Conservation (phyloP, 35 echinoderm and acorn worm genomes). For the Stichopus chloronotus region DNA sequence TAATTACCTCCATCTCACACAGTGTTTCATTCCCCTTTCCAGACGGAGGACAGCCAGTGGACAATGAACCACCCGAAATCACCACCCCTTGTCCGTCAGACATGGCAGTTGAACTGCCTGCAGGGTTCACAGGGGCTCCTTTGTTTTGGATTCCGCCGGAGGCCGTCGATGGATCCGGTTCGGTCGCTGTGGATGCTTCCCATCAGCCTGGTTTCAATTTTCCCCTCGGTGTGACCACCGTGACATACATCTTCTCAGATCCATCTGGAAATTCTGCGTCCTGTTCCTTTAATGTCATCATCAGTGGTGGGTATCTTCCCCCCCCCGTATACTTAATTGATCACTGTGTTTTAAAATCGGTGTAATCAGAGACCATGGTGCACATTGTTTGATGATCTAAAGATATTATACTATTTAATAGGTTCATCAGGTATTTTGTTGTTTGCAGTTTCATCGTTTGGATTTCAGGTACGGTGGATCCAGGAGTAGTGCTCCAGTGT, state of each 20-base stretch:
- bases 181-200: not conserved
- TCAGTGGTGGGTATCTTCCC: not conserved
- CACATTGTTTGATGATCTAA: no score
- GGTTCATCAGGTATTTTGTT: no score
- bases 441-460: no score
- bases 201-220: slow-evolving; percentile 22
- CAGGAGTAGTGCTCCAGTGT: slow-evolving; percentile 31
- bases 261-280: not conserved
- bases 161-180: slow-evolving; percentile 47
- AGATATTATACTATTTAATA: no score
- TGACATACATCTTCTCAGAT: slow-evolving; percentile 31
- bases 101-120: not conserved
- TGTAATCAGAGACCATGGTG: no score
- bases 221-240: slow-evolving; percentile 19
- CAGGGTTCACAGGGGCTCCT: not conserved
- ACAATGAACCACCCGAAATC: slow-evolving; percentile 31
- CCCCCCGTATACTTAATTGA: no score
- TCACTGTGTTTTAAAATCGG: no score
- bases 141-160: slow-evolving; percentile 16
- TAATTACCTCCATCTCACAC: not conserved
- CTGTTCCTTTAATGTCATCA: slow-evolving; percentile 39
- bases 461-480: not conserved
- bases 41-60: not conserved
- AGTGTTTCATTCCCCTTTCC: not conserved
- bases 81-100: slow-evolving; percentile 35